Percentiles rank a stretch among this genome's conserved stretches.
phyloP scores from a whole-genome alignment of 2,113 vertebrate species.

The Misgurnus anguillicaudatus region DNA sequence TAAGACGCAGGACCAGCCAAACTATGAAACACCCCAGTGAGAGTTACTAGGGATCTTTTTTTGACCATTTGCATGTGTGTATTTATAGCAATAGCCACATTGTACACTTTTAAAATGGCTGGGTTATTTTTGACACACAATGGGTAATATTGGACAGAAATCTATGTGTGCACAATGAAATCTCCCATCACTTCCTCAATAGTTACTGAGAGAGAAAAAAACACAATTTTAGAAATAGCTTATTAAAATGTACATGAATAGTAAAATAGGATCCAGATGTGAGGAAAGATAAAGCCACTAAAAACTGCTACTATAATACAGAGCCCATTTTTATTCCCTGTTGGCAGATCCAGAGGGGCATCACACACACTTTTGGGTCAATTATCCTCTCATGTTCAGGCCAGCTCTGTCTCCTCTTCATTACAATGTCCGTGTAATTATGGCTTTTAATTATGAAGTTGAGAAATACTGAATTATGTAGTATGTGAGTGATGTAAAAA shows the following conservation, averaged over 20 bases:
- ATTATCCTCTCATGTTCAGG: slow-evolving; percentile 1
- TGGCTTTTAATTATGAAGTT: neutral
- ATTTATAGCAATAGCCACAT: too few relatives aligned
- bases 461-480: neutral
- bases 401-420: neutral
- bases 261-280: too few relatives aligned
- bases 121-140: too few relatives aligned
- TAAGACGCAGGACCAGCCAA: too few relatives aligned
- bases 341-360: slow-evolving; percentile 9
- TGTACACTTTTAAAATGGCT: too few relatives aligned
- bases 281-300: neutral
- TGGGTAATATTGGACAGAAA: too few relatives aligned
- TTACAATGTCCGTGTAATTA: neutral
- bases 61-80: too few relatives aligned
- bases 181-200: neutral
- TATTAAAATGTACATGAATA: neutral
- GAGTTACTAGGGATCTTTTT: too few relatives aligned
- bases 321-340: neutral
- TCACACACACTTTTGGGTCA: neutral
- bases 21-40: too few relatives aligned
- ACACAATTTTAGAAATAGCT: neutral
- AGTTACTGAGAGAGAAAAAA: neutral
- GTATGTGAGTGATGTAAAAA: too few relatives aligned
- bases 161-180: neutral
- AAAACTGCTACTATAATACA: neutral